Conservation (phyloP, 2,888 invertebrate genomes). For the Petrophora chlorosata region DNA sequence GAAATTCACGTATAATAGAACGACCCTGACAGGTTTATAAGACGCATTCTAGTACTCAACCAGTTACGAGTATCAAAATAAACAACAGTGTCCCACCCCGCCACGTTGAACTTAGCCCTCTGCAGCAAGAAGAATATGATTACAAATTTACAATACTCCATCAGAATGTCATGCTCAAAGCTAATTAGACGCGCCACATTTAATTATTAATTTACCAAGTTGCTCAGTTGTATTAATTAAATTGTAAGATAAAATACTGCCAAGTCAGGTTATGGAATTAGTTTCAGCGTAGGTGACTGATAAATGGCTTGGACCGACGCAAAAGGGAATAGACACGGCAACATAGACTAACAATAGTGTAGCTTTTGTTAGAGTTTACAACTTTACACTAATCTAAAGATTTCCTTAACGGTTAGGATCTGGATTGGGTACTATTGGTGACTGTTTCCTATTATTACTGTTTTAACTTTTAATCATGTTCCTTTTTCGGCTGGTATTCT, state of each 20-base stretch:
- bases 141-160: conserved; percentile 12
- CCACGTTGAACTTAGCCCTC: not conserved
- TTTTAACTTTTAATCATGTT: too few relatives aligned
- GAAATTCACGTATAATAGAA: too few relatives aligned
- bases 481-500: too few relatives aligned
- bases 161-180: conserved; percentile 13
- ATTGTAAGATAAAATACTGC: conserved; percentile 26
- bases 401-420: too few relatives aligned
- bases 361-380: too few relatives aligned
- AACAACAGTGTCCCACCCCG: not conserved
- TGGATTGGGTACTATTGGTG: too few relatives aligned
- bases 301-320: conserved; percentile 10
- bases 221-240: conserved; percentile 23
- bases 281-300: conserved; percentile 17
- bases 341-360: too few relatives aligned
- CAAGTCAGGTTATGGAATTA: conserved; percentile 24
- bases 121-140: not conserved
- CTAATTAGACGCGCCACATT: conserved; percentile 22
- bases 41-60: too few relatives aligned
- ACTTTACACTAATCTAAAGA: too few relatives aligned
- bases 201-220: conserved; percentile 22
- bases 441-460: too few relatives aligned
- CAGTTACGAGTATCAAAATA: too few relatives aligned
- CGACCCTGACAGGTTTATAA: too few relatives aligned
- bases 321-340: conserved; percentile 9